phyloP scores from a whole-genome alignment of 2,797 vertebrate genomes.

The Okamejei kenojei region DNA sequence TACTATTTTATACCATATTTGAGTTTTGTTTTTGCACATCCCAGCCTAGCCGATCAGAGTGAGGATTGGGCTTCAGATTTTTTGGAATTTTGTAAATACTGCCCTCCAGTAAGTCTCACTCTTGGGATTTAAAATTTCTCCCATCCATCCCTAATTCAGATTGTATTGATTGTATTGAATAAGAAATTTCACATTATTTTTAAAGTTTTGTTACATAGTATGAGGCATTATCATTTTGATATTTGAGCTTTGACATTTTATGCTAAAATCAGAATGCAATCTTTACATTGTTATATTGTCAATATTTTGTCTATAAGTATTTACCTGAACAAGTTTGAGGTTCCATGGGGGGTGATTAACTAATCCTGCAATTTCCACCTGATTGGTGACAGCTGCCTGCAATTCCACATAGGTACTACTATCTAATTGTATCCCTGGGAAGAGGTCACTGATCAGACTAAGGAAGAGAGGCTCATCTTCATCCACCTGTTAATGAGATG shows the following conservation, averaged over 20 bases:
- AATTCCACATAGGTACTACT: slow-evolving; percentile 54
- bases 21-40: too few species aligned
- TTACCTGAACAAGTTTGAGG: slow-evolving; percentile 65
- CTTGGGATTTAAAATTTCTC: too few species aligned
- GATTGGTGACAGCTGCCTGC: slow-evolving; percentile 55
- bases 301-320: background rate
- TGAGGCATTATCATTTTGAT: too few species aligned
- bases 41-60: too few species aligned
- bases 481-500: slow-evolving; percentile 52
- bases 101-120: too few species aligned
- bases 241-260: background rate
- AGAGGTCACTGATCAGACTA: slow-evolving; percentile 63
- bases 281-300: background rate
- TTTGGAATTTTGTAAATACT: too few species aligned
- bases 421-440: slow-evolving; percentile 59
- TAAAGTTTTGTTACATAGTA: background rate
- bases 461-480: slow-evolving; percentile 67
- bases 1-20: too few species aligned
- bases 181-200: background rate
- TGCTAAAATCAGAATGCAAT: background rate
- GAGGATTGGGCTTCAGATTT: too few species aligned
- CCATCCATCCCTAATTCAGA: background rate
- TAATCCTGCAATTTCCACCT: slow-evolving; percentile 57
- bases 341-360: slow-evolving; percentile 67
- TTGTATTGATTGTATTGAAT: background rate